Percentiles rank a stretch among this genome's conserved stretches.
Conservation (phyloP, 2,888 invertebrate genomes). For the Cerastis rubricosa region DNA sequence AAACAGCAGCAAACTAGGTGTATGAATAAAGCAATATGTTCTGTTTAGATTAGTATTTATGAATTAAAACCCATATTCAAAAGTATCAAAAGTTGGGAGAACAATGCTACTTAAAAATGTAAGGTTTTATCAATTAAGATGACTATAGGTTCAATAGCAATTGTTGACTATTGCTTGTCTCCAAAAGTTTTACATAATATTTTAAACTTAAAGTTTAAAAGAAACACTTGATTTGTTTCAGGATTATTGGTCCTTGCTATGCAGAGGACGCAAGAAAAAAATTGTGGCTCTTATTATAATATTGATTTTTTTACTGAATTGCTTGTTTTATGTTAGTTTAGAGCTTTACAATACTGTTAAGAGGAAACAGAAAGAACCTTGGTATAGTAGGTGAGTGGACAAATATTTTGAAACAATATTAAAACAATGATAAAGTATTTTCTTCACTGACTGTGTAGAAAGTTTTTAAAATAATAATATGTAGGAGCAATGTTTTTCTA, state of each 20-base stretch:
- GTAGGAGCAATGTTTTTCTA: neutral
- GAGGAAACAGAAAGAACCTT: conserved; percentile 77
- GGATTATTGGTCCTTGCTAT: conserved; percentile 83
- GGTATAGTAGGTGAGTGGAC: conserved; percentile 81
- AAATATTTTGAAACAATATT: conserved; percentile 28
- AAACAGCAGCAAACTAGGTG: neutral
- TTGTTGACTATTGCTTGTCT: neutral
- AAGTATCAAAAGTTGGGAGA: conserved; percentile 4
- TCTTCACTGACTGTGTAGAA: neutral
- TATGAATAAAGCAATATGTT: neutral
- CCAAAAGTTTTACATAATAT: neutral
- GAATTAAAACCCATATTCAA: conserved; percentile 12
- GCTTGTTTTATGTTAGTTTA: conserved; percentile 85
- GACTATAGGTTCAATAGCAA: neutral
- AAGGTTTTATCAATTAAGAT: conserved; percentile 26
- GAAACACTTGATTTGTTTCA: conserved; percentile 66
- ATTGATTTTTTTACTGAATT: conserved; percentile 83
- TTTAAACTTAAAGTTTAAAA: conserved; percentile 19
- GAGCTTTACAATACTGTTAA: conserved; percentile 82
- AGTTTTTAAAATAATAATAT: neutral
- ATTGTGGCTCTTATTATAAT: conserved; percentile 78
- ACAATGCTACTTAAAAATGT: conserved; percentile 64
- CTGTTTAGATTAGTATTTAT: conserved; percentile 26
- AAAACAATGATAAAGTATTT: neutral
- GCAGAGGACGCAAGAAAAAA: conserved; percentile 86